Evolutionary conservation across 2,113 vertebrate species (phyloP).

Genomic region (Thalassoma bifasciatum): DNA sequence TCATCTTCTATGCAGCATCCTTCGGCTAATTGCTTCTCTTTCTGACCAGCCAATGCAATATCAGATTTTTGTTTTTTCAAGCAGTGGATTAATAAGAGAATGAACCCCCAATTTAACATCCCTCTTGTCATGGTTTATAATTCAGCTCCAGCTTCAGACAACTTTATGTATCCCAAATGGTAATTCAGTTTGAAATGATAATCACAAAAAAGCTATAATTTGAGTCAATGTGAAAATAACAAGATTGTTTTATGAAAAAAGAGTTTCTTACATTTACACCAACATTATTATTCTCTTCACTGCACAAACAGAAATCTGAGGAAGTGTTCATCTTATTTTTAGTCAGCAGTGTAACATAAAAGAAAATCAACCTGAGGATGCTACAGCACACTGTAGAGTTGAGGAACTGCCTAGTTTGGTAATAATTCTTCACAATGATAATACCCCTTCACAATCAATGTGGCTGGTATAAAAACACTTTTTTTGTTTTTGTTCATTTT

Average conservation of each 20-base stretch:
- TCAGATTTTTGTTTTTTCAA: neutral
- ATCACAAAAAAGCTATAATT: neutral
- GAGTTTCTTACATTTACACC: neutral
- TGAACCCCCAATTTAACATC: slow-evolving; percentile 1
- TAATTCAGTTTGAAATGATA: no score
- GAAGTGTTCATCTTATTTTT: no score
- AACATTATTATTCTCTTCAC: neutral
- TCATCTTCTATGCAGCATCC: neutral
- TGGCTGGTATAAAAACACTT: neutral
- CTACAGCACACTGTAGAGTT: neutral
- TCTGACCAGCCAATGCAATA: neutral
- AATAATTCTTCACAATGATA: neutral
- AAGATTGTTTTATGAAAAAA: no score
- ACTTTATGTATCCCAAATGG: no score
- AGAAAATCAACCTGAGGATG: neutral
- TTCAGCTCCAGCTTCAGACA: no score
- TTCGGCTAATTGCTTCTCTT: neutral
- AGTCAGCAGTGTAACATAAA: neutral
- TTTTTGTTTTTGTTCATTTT: neutral
- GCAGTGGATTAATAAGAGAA: no score
- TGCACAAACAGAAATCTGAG: no score
- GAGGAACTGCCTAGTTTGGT: neutral
- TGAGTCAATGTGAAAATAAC: neutral
- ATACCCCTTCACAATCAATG: neutral
- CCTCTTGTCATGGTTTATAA: no score